Evolutionary conservation across 2,888 invertebrate genomes (phyloP).

Genomic region (Smittia aterrima): DNA sequence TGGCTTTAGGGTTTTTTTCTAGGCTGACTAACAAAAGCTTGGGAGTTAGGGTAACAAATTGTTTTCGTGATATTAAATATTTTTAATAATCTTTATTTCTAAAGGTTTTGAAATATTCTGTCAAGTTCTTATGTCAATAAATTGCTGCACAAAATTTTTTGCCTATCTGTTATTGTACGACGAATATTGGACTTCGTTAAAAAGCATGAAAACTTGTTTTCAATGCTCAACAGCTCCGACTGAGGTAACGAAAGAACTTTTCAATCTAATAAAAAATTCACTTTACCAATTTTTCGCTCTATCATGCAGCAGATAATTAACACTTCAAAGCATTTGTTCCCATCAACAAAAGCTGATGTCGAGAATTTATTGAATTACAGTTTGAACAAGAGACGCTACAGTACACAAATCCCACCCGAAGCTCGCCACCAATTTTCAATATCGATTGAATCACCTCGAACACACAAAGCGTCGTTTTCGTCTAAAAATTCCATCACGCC

Average conservation of each 20-base stretch:
- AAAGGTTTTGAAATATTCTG: background rate
- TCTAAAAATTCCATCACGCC: background rate
- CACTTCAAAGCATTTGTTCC: slow-evolving; percentile 8
- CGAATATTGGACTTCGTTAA: slow-evolving; percentile 1
- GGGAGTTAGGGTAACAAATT: too few relatives aligned
- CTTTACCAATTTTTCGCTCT: background rate
- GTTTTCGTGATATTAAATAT: too few relatives aligned
- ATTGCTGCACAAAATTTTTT: background rate
- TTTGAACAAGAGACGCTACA: background rate
- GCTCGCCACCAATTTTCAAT: background rate
- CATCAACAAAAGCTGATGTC: background rate
- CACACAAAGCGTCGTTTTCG: background rate
- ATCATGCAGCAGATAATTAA: background rate
- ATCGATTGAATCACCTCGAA: background rate
- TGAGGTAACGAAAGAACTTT: background rate
- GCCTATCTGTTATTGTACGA: slow-evolving; percentile 5
- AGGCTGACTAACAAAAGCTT: too few relatives aligned
- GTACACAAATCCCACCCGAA: background rate
- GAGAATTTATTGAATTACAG: slow-evolving; percentile 13
- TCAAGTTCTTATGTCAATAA: background rate
- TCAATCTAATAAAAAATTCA: background rate
- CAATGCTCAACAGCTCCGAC: background rate
- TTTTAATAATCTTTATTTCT: too few relatives aligned
- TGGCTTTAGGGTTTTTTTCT: too few relatives aligned
- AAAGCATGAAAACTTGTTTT: background rate